phyloP scores from a whole-genome alignment of 2,888 invertebrate genomes.

The Eristalis tenax region DNA sequence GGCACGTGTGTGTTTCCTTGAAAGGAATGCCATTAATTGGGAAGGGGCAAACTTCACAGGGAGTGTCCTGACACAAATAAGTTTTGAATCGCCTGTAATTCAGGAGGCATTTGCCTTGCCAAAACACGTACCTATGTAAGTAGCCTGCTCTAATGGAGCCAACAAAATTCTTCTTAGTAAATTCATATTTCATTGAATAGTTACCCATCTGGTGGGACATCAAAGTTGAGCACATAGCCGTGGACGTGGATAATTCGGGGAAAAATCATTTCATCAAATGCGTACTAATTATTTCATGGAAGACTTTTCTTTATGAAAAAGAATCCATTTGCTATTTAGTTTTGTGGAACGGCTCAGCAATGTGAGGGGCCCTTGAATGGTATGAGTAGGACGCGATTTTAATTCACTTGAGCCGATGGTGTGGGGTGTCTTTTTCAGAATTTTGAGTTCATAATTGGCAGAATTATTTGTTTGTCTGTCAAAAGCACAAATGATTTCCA shows the following conservation, averaged over 20 bases:
- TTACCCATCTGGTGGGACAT: neutral
- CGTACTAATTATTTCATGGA: neutral
- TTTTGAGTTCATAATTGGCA: no score
- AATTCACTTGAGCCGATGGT: no score
- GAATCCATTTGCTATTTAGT: neutral
- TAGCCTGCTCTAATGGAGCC: neutral
- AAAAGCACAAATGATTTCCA: no score
- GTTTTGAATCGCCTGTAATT: neutral
- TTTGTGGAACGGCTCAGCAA: no score
- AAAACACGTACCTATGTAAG: neutral
- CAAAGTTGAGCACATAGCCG: neutral
- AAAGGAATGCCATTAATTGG: neutral
- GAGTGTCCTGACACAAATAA: neutral
- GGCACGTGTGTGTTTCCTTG: neutral
- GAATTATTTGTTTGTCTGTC: no score
- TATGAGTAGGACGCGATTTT: no score
- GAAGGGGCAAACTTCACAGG: neutral
- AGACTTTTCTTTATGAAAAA: neutral
- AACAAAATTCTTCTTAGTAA: neutral
- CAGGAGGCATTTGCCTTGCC: neutral
- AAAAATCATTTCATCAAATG: neutral
- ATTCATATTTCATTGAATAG: neutral
- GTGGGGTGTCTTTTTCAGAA: no score
- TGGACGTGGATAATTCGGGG: neutral
- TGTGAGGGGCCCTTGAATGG: no score